Evolutionary conservation across 2,113 vertebrate species (phyloP).

Genomic region (Platichthys flesus): DNA sequence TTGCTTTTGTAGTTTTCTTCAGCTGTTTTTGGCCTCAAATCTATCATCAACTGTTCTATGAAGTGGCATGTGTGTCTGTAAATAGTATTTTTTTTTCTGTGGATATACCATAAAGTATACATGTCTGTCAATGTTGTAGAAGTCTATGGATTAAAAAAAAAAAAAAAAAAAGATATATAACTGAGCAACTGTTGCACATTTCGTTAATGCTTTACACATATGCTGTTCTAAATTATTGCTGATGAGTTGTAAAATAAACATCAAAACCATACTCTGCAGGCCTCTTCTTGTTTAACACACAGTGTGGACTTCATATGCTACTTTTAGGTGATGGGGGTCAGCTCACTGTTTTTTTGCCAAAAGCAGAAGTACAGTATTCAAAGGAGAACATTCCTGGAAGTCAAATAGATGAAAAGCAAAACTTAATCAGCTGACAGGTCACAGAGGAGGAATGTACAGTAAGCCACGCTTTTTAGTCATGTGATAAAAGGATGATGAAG

Average conservation of each 20-base stretch:
- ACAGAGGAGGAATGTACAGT: slow-evolving; percentile 74
- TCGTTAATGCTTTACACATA: slow-evolving; percentile 96
- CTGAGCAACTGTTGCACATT: slow-evolving; percentile 92
- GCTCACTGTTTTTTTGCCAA: neutral
- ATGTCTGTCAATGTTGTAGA: slow-evolving; percentile 96
- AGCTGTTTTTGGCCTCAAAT: slow-evolving; percentile 89
- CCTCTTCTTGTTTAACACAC: slow-evolving; percentile 40
- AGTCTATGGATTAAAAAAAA: slow-evolving; percentile 87
- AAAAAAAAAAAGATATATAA: slow-evolving; percentile 82
- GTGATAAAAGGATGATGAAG: slow-evolving; percentile 71
- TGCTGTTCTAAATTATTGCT: slow-evolving; percentile 98
- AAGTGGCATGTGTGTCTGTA: slow-evolving; percentile 90
- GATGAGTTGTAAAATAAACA: slow-evolving; percentile 93
- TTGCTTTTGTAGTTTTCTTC: slow-evolving; percentile 88
- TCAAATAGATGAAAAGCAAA: slow-evolving; percentile 22
- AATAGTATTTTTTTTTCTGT: slow-evolving; percentile 83
- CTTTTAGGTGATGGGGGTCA: neutral
- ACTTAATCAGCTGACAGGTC: slow-evolving; percentile 75
- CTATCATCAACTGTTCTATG: slow-evolving; percentile 87
- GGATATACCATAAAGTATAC: slow-evolving; percentile 89
- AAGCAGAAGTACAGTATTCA: neutral
- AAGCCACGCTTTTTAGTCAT: slow-evolving; percentile 75
- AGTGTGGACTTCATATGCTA: too few relatives aligned
- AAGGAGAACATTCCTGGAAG: slow-evolving; percentile 12
- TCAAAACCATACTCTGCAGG: slow-evolving; percentile 83